These are phyloP conservation scores for Hippasteria phrygiana DNA, from an alignment of 53 echinoderm and acorn worm species.

Conservation along the genomic window DNA sequence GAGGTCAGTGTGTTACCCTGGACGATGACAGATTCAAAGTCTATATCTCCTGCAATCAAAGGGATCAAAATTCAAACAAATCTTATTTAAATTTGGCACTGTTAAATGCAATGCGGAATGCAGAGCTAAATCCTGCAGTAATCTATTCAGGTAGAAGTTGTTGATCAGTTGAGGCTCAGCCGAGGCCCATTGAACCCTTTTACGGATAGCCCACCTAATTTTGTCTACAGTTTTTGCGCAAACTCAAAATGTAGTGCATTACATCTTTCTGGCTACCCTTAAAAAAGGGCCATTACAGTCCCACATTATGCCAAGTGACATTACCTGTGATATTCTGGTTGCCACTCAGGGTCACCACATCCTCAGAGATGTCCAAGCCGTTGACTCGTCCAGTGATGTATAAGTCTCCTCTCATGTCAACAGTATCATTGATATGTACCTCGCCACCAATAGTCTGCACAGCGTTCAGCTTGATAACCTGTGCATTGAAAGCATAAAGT, in stretches of 20 bases:
- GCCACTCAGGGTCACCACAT: slow-evolving; percentile 51
- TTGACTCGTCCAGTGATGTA: slow-evolving; percentile 33
- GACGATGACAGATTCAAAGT: not conserved
- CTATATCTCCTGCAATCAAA: not conserved
- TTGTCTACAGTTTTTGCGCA: too few species aligned
- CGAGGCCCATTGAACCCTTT: too few species aligned
- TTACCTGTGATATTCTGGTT: slow-evolving; percentile 57
- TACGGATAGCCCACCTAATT: too few species aligned
- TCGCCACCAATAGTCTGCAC: slow-evolving; percentile 41
- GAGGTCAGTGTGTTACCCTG: not conserved
- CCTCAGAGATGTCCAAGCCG: slow-evolving; percentile 32
- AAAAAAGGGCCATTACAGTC: too few species aligned
- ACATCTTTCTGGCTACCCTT: too few species aligned
- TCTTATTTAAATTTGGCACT: too few species aligned
- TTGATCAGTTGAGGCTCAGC: too few species aligned
- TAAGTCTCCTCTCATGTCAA: slow-evolving; percentile 32
- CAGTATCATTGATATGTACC: slow-evolving; percentile 18
- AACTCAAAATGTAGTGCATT: too few species aligned
- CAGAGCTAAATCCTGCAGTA: too few species aligned
- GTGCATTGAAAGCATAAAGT: not conserved
- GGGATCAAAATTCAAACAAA: too few species aligned
- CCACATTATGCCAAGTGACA: not conserved
- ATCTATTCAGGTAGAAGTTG: too few species aligned
- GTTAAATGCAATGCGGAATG: too few species aligned
- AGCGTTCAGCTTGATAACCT: slow-evolving; percentile 49